A percentile compares a stretch with the other conserved stretches of the same genome.
These are phyloP conservation scores for Plectropomus leopardus DNA, from an alignment of 2,113 vertebrate genomes.

Conservation along the genomic window DNA sequence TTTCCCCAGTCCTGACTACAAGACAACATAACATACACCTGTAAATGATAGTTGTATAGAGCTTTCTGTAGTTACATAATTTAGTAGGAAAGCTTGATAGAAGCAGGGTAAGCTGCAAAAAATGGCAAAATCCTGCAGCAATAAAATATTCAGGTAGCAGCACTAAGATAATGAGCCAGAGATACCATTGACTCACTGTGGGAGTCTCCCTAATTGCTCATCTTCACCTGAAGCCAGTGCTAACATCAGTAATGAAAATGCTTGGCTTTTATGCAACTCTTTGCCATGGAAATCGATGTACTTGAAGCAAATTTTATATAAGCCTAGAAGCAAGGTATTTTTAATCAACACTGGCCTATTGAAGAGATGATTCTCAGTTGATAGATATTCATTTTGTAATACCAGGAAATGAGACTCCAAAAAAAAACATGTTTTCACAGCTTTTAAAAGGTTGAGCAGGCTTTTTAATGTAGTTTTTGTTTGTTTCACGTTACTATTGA, in stretches of 20 bases:
- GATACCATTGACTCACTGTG: neutral
- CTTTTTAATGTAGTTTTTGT: neutral
- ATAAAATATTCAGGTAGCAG: conserved; percentile 10
- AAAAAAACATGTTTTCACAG: neutral
- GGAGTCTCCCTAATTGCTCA: neutral
- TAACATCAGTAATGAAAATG: neutral
- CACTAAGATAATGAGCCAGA: conserved; percentile 2
- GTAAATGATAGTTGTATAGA: neutral
- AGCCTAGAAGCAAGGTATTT: neutral
- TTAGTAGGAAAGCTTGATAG: neutral
- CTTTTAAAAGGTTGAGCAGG: neutral
- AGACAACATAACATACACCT: neutral
- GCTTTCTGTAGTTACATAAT: neutral
- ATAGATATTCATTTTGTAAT: neutral
- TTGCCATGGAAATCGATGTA: neutral
- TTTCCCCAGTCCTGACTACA: neutral
- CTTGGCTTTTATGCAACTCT: neutral
- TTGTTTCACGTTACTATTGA: neutral
- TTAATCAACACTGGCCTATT: neutral
- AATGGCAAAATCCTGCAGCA: neutral
- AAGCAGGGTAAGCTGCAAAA: neutral
- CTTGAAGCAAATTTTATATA: neutral
- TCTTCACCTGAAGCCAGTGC: neutral
- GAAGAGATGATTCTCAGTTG: neutral
- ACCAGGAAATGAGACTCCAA: neutral